Base-by-base conservation (phyloP, 2,888 invertebrate species). In the Melieria crassipennis region DNA sequence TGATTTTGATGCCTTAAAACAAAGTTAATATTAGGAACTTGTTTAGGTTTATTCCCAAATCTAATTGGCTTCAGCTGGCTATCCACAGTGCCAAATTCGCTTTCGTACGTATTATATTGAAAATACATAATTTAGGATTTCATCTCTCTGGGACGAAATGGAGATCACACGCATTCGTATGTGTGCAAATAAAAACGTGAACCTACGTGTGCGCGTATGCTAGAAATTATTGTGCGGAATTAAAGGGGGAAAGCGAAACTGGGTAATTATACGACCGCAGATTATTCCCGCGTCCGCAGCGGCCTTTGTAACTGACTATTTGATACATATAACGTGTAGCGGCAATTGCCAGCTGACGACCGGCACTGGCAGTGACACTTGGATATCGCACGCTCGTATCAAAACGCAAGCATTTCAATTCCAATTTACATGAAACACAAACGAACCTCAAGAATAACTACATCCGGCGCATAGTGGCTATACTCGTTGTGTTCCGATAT, bases 301-400 rank as follows among this genome's bases (percentile, higher is more conserved):
- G 30, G 30, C 30, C 30, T 30, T 30, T 30, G 30, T 30, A 30
- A 30, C 30, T 30, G 30, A 30, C 30, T 30, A 30, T 30, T 30
- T 30, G 30, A 30, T 30, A 30, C 30, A 30, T 3, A 30, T 30
- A 30, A 30, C 30, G 30, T 30, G 30, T 30, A 30, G 30, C 30
- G 30, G 30, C 30, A 30, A 30, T 52, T 30, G 52, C 57, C 60
- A 67, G 55, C 42, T 52, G 50, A 69, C 66, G 61, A 56, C 47
- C 65, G 69, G 46, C 72, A 73, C 67, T 73, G 71, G 60, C 74
- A 66, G 63, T 70, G 74, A 74, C 68, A 70, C 68, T 67, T 60
- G 64, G 45, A 11, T 48, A 67, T 62, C 67, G 46, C 60, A 50
- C 62, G 66, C 62, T 58, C 58, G 55, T 58, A 61, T 68, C 64